Conservation (phyloP, 2,113 vertebrate genomes). For the Siniperca chuatsi region DNA sequence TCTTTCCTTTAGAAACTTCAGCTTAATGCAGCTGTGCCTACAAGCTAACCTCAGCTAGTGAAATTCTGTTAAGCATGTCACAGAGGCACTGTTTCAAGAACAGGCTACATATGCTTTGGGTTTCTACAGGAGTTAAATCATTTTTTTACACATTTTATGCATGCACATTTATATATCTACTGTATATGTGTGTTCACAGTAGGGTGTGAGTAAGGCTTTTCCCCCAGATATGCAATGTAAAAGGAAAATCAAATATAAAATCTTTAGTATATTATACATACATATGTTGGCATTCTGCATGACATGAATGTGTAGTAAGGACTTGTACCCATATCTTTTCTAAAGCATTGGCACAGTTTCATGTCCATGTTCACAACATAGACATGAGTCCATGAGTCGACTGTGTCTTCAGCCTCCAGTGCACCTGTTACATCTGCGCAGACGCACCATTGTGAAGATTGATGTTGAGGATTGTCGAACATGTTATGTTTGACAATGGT, state of each 20-base stretch:
- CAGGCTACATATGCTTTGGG: background rate
- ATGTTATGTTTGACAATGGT: background rate
- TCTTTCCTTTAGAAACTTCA: background rate
- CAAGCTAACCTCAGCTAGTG: slow-evolving; percentile 1
- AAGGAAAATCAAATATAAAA: background rate
- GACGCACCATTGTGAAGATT: slow-evolving; percentile 15
- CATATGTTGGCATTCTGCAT: background rate
- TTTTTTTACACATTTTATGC: background rate
- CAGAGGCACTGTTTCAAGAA: background rate
- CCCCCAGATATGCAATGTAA: background rate
- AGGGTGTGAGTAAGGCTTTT: background rate
- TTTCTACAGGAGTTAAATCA: background rate
- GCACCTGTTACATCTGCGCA: slow-evolving; percentile 7
- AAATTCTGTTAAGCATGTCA: slow-evolving; percentile 10
- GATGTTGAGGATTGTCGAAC: background rate
- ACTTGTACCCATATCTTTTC: background rate
- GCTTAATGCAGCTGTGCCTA: slow-evolving; percentile 11
- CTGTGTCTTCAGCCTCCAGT: background rate
- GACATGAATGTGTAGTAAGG: background rate
- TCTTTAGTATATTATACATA: background rate
- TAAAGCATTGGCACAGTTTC: background rate
- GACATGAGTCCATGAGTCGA: no score
- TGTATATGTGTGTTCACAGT: background rate
- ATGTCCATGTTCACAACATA: background rate
- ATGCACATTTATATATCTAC: background rate